Conservation (phyloP, 2,113 vertebrate genomes). For the Dendropsophus ebraccatus region DNA sequence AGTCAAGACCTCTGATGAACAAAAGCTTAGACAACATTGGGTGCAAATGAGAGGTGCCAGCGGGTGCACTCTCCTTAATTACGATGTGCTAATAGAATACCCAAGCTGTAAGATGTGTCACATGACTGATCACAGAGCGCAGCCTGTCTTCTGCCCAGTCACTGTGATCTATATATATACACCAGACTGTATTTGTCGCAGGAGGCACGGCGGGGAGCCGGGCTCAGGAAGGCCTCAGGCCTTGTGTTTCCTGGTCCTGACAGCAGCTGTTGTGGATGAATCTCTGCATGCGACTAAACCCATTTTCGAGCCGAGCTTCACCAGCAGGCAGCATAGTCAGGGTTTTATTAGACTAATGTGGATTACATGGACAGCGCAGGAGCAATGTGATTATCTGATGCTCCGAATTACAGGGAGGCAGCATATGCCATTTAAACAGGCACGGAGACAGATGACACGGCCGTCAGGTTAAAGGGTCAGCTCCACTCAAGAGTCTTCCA, state of each 20-base stretch:
- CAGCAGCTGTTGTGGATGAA: conserved; percentile 49
- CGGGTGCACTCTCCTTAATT: neutral
- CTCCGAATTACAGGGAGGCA: conserved; percentile 9
- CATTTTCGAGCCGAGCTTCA: neutral
- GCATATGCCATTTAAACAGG: conserved; percentile 14
- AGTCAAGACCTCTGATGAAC: neutral
- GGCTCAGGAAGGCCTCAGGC: conserved; percentile 37
- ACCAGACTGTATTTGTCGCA: neutral
- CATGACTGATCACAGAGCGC: conserved; percentile 19
- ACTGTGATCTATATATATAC: conserved; percentile 18
- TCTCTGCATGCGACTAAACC: conserved; percentile 40
- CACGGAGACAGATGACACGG: neutral
- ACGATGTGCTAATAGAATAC: neutral
- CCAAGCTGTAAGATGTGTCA: neutral
- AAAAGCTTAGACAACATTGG: neutral
- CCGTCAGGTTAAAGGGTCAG: neutral
- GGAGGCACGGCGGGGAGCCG: conserved; percentile 15
- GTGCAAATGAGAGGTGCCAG: neutral
- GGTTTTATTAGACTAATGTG: conserved; percentile 42
- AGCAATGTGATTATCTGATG: conserved; percentile 21
- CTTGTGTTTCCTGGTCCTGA: conserved; percentile 19
- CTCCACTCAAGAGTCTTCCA: neutral
- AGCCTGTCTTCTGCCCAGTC: conserved; percentile 1
- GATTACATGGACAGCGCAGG: conserved; percentile 28
- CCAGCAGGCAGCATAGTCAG: conserved; percentile 14